Percentiles rank a stretch among this genome's conserved stretches.
Evolutionary conservation across 2,888 invertebrate species (phyloP).

Genomic region (Erebia aethiops): DNA sequence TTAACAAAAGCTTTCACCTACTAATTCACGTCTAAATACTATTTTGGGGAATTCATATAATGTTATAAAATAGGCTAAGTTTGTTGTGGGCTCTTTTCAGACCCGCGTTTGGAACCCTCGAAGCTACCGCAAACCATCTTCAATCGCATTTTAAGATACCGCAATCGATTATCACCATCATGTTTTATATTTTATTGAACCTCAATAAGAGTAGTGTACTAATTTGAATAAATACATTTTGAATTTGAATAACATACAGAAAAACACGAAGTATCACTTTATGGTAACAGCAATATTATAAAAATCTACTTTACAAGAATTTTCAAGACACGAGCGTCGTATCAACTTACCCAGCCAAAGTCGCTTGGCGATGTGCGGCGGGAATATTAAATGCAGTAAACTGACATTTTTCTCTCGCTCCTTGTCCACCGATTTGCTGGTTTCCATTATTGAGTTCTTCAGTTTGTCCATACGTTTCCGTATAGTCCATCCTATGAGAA

Average conservation of each 20-base stretch:
- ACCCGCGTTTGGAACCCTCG: no score
- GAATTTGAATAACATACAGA: neutral
- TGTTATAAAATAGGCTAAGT: no score
- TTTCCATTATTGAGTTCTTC: slow-evolving; percentile 96
- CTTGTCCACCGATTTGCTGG: slow-evolving; percentile 94
- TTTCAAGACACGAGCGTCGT: neutral
- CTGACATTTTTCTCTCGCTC: slow-evolving; percentile 98
- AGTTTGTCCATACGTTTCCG: slow-evolving; percentile 96
- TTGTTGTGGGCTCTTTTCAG: no score
- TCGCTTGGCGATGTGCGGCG: slow-evolving; percentile 96
- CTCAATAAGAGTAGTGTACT: no score
- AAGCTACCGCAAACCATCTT: no score
- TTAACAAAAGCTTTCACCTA: no score
- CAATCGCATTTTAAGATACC: no score
- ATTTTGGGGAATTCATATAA: no score
- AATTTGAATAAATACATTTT: no score
- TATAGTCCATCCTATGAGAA: slow-evolving; percentile 88
- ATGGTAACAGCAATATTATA: neutral
- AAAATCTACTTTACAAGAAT: neutral
- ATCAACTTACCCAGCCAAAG: slow-evolving; percentile 92
- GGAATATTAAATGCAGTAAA: slow-evolving; percentile 95
- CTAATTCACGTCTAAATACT: no score
- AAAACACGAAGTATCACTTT: neutral
- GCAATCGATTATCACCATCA: no score
- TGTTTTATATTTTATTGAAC: no score